Evolutionary conservation across 1,140 invertebrate genomes (phyloP).

Genomic region (Drosophila baimaii): DNA sequence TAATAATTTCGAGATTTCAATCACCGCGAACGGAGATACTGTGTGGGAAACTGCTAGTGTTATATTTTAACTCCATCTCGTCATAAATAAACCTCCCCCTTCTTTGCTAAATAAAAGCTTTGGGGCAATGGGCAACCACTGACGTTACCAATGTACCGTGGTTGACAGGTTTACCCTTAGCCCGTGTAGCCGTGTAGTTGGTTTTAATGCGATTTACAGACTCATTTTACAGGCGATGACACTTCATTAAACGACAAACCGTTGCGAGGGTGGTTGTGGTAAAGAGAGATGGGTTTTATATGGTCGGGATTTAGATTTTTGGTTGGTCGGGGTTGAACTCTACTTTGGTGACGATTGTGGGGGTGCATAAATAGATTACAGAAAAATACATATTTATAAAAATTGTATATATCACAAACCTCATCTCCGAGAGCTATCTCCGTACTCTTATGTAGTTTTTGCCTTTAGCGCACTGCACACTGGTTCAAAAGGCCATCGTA

Average conservation of each 20-base stretch:
- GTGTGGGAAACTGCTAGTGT: conserved; percentile 28
- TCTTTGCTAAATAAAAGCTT: conserved; percentile 9
- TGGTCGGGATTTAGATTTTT: conserved; percentile 8
- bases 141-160: conserved; percentile 40
- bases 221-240: conserved; percentile 83
- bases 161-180: conserved; percentile 74
- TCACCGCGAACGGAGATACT: conserved; percentile 4
- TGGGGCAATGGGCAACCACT: conserved; percentile 49
- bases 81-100: neutral
- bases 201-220: conserved; percentile 81
- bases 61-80: conserved; percentile 12
- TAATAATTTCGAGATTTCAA: neutral
- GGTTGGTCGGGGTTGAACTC: conserved; percentile 26
- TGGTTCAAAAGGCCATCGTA: neutral
- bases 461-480: conserved; percentile 40
- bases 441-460: conserved; percentile 54
- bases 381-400: conserved; percentile 78
- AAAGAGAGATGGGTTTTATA: conserved; percentile 24
- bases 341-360: conserved; percentile 36
- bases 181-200: conserved; percentile 72
- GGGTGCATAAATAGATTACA: conserved; percentile 77
- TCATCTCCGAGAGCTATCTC: conserved; percentile 33
- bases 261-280: conserved; percentile 57
- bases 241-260: conserved; percentile 79
- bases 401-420: conserved; percentile 55